Percentiles rank a stretch among this genome's conserved stretches.
Evolutionary conservation across 1,140 invertebrate genomes (phyloP).

Genomic region (Orius insidiosus): DNA sequence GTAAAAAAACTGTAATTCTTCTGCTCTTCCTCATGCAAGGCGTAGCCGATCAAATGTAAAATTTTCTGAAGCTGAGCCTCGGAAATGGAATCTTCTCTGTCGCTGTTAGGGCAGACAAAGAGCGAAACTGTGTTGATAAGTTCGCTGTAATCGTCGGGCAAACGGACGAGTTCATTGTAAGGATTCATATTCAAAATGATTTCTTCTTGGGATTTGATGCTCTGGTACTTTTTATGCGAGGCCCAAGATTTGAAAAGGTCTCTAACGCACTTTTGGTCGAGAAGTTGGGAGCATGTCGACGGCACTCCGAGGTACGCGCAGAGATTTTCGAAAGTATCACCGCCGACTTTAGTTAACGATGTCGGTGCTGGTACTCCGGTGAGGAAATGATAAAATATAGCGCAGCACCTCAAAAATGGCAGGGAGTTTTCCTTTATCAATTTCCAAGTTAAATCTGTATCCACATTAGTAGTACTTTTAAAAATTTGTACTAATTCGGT

Average conservation of each 20-base stretch:
- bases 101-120: slow-evolving; percentile 80
- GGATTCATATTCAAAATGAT: slow-evolving; percentile 34
- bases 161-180: slow-evolving; percentile 49
- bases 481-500: slow-evolving; percentile 14
- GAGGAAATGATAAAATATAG: slow-evolving; percentile 76
- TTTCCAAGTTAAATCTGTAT: slow-evolving; percentile 36
- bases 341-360: slow-evolving; percentile 42
- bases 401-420: slow-evolving; percentile 73
- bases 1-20: slow-evolving; percentile 55
- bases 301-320: slow-evolving; percentile 74
- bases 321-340: slow-evolving; percentile 63
- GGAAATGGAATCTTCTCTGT: slow-evolving; percentile 81
- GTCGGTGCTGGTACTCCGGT: slow-evolving; percentile 62
- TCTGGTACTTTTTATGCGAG: slow-evolving; percentile 29
- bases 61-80: slow-evolving; percentile 80
- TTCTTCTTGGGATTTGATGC: slow-evolving; percentile 18
- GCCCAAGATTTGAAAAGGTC: slow-evolving; percentile 38
- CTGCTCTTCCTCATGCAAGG: slow-evolving; percentile 80
- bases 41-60: slow-evolving; percentile 44
- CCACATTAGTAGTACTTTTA: slow-evolving; percentile 13
- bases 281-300: slow-evolving; percentile 35
- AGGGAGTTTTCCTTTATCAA: slow-evolving; percentile 43
- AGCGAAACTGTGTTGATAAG: slow-evolving; percentile 85
- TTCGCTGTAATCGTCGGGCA: slow-evolving; percentile 89
- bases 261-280: slow-evolving; percentile 31